Percentiles rank a stretch among this genome's conserved stretches.
Evolutionary conservation across 2,888 invertebrate genomes (phyloP).

Genomic region (Sipha maydis): DNA sequence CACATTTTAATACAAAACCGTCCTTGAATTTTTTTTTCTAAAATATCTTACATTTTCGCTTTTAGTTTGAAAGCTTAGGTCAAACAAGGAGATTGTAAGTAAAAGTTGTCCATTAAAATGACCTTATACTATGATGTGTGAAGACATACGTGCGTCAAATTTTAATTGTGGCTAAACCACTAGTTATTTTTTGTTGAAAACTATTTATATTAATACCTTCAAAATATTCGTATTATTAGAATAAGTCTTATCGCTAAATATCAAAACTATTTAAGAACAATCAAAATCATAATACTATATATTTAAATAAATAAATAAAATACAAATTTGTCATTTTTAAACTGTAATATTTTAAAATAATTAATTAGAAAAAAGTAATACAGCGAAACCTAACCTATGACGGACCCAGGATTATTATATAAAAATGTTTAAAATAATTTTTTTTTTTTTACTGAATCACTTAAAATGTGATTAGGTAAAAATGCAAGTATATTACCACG

Average conservation of each 20-base stretch:
- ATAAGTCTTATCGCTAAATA: not conserved
- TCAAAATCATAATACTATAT: not conserved
- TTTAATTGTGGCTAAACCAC: constrained; percentile 26
- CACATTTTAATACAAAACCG: not conserved
- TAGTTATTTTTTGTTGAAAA: not conserved
- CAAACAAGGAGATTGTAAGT: constrained; percentile 4
- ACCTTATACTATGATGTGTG: constrained; percentile 16
- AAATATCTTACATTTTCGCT: not conserved
- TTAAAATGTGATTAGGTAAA: not conserved
- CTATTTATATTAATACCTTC: not conserved
- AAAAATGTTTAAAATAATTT: no score
- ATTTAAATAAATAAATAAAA: not conserved
- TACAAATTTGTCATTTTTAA: not conserved
- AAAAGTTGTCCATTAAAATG: constrained; percentile 40
- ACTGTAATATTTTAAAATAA: not conserved
- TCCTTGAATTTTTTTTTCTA: not conserved
- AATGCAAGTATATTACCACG: not conserved
- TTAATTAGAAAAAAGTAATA: not conserved
- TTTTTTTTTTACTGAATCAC: no score
- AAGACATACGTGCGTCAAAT: constrained; percentile 18
- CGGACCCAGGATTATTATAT: no score
- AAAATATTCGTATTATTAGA: not conserved
- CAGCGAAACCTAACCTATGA: no score
- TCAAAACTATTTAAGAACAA: not conserved
- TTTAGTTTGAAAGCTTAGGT: constrained; percentile 8